These are phyloP conservation scores for Epizoanthus ramosus DNA, from an alignment of 92 coral and sea anemone species.

Conservation along the genomic window DNA sequence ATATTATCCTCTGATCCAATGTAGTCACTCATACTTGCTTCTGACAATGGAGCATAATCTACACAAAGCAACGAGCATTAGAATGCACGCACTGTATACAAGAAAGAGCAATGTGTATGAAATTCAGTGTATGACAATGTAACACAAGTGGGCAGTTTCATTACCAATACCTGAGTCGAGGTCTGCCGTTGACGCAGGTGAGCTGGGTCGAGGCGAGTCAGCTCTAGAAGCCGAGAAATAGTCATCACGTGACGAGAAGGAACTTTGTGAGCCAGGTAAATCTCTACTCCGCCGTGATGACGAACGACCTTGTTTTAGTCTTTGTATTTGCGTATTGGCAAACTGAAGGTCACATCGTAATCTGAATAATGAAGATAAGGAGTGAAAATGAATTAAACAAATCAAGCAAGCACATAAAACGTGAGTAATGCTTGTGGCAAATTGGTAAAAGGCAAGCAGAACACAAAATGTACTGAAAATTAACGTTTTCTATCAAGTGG, in stretches of 20 bases:
- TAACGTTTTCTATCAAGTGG: too few relatives aligned
- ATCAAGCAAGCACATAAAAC: too few relatives aligned
- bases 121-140: background rate
- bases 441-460: too few relatives aligned
- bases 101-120: background rate
- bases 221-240: slow-evolving; percentile 65
- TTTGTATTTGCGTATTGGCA: slow-evolving; percentile 95
- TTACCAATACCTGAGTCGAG: slow-evolving; percentile 82
- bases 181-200: slow-evolving; percentile 87
- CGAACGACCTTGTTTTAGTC: slow-evolving; percentile 91
- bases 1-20: slow-evolving; percentile 86
- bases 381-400: slow-evolving; percentile 6
- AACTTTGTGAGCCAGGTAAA: slow-evolving; percentile 58
- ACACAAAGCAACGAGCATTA: background rate
- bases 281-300: slow-evolving; percentile 84
- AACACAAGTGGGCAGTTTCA: slow-evolving; percentile 5
- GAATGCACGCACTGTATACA: background rate
- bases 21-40: slow-evolving; percentile 85
- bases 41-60: slow-evolving; percentile 91
- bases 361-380: slow-evolving; percentile 30
- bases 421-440: too few relatives aligned
- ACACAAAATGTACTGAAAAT: too few relatives aligned
- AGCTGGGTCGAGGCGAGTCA: slow-evolving; percentile 86
- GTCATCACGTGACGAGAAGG: slow-evolving; percentile 60
- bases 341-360: slow-evolving; percentile 92